phyloP scores from a whole-genome alignment of 1,140 invertebrate genomes.

The Arctopsyche grandis region DNA sequence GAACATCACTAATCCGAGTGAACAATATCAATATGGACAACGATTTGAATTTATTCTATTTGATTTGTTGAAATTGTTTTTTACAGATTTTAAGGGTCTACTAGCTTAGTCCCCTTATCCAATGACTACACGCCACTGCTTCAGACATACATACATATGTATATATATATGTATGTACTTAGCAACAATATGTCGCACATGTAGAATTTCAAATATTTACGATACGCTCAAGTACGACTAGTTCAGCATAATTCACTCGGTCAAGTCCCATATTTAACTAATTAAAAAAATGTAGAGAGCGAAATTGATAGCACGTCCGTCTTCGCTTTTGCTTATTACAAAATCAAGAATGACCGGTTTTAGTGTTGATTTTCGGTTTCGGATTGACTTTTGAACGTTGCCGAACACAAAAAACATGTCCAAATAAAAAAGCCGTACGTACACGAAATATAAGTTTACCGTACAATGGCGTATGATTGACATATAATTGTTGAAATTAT shows the following conservation, averaged over 20 bases:
- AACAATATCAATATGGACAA: no score
- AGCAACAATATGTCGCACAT: background rate
- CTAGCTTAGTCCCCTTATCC: no score
- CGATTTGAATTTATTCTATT: no score
- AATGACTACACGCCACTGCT: no score
- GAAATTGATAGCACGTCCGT: slow-evolving; percentile 5
- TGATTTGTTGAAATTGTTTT: no score
- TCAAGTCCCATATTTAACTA: no score
- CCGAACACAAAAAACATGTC: background rate
- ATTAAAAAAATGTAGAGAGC: background rate
- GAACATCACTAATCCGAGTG: no score
- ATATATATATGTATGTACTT: background rate
- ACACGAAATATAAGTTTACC: no score
- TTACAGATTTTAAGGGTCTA: no score
- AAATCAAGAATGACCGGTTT: slow-evolving; percentile 32
- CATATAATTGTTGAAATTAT: background rate
- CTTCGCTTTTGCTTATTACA: background rate
- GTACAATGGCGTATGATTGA: no score
- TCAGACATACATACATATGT: no score
- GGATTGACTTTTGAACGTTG: background rate
- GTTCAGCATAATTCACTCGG: no score
- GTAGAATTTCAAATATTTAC: slow-evolving; percentile 28
- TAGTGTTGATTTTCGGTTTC: slow-evolving; percentile 12
- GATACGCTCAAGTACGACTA: background rate
- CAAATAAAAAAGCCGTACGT: background rate